phyloP scores from a whole-genome alignment of 2,113 vertebrate species.

The Hypocryptadius cinnamomeus region DNA sequence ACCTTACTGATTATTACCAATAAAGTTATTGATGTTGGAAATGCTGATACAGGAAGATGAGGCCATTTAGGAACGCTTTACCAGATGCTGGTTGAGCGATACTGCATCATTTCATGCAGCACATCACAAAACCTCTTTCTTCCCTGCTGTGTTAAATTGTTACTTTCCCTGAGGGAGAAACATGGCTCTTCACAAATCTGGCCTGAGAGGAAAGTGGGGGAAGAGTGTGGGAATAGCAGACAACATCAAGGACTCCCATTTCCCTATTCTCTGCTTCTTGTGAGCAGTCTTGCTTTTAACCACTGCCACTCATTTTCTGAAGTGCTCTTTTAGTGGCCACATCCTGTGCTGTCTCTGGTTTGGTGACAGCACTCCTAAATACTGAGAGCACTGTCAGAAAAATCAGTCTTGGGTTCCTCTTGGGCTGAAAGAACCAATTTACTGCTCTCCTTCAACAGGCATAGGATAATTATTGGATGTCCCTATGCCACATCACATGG shows the following conservation, averaged over 20 bases:
- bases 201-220: not conserved
- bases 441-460: not conserved
- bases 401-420: not conserved
- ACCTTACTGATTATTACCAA: not conserved
- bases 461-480: not conserved
- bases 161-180: not conserved
- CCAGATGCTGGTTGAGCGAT: constrained; percentile 1
- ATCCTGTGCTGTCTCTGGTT: not conserved
- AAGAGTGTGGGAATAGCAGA: not conserved
- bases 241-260: constrained; percentile 1
- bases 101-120: not conserved
- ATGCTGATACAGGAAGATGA: constrained; percentile 3
- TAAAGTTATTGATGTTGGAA: constrained; percentile 27
- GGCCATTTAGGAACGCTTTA: not conserved
- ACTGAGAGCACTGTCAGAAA: constrained; percentile 33
- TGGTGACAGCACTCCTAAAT: constrained; percentile 1
- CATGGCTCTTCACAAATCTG: not conserved
- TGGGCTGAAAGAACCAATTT: constrained; percentile 11
- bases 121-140: not conserved
- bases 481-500: not conserved
- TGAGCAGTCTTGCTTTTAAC: not conserved
- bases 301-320: not conserved
- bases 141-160: not conserved
- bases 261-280: not conserved
- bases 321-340: not conserved